Evolutionary conservation across 1,140 invertebrate species (phyloP), one percentile per base, ranked within the genome.

Genomic region (Meloidogyne hapla): DNA sequence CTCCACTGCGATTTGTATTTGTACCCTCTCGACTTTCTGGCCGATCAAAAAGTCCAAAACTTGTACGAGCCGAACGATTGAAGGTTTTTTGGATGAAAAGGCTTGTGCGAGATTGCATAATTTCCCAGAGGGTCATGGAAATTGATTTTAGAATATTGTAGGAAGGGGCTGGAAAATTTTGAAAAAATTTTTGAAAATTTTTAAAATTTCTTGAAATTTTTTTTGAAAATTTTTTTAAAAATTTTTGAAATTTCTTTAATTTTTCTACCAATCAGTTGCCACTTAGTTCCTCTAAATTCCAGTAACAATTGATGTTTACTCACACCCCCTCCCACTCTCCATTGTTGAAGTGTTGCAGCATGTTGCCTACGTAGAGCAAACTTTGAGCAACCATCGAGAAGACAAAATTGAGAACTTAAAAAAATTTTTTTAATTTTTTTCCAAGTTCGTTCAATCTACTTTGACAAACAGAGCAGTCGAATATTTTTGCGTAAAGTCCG

Each of bases 401-500:
- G 87, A 45, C 91, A 89, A 33, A 92, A 89, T 79, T 89, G 90
- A 70, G 90, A 89, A 28, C 88, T 63, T 40, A 28, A 5, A 56
- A 42, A 42, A 8, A 56, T 21, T 8, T 33, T 5, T 33, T 8
- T n/a, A 56, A 21, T 56, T 18, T 18, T 56, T n/a, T 6, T 21
- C 13, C n/a, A 21, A n/a, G n/a, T n/a, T 0, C 12, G 0, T 8
- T n/a, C 0, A 18, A n/a, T 48, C 18, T 45, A 56, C 48, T 56
- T 87, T 33, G 90, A 90, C 67, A 92, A 89, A 45, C 91, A 91
- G 40, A 92, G 86, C 1, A 92, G 81, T 6, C 91, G 87, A 18
- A 90, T 88, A 13, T 91, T 89, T 91, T 92, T 91, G 85, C 91
- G 90, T 77, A 91, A 90, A 10, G 91, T 91, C 79, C 91, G 90